phyloP scores from a whole-genome alignment of 2,113 vertebrate genomes.

The Cranoglanis bouderius region DNA sequence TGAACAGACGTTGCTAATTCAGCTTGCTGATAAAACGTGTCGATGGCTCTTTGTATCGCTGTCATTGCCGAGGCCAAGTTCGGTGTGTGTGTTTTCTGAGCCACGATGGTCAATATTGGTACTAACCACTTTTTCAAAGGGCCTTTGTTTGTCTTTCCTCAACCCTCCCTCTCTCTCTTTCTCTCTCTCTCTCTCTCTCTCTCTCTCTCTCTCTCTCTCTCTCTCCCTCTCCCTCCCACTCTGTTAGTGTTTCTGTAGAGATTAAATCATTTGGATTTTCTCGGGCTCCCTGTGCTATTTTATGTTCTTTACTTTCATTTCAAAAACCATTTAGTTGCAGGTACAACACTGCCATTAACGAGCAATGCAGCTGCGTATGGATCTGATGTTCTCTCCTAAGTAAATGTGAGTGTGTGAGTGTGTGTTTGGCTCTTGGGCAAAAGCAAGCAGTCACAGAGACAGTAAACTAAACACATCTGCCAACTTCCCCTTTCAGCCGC shows the following conservation, averaged over 20 bases:
- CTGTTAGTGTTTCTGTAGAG: background rate
- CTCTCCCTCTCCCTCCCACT: background rate
- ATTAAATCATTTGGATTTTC: slow-evolving; percentile 28
- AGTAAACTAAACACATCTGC: slow-evolving; percentile 60
- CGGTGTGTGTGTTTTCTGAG: slow-evolving; percentile 58
- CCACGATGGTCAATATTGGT: slow-evolving; percentile 74
- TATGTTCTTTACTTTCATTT: background rate
- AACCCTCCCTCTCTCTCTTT: background rate
- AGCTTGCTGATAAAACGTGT: slow-evolving; percentile 69
- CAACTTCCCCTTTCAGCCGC: slow-evolving; percentile 51
- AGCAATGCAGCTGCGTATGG: slow-evolving; percentile 17
- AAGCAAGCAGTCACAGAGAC: slow-evolving; percentile 47
- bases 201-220: background rate
- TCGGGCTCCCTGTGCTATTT: background rate
- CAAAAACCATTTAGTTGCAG: slow-evolving; percentile 31
- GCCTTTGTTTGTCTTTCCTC: slow-evolving; percentile 67
- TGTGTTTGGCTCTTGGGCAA: slow-evolving; percentile 44
- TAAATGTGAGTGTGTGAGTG: background rate
- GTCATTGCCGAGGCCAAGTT: slow-evolving; percentile 67
- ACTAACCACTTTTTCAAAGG: slow-evolving; percentile 64
- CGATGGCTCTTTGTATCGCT: slow-evolving; percentile 63
- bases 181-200: slow-evolving; percentile 4
- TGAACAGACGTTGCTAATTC: slow-evolving; percentile 69
- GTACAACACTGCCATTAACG: slow-evolving; percentile 34
- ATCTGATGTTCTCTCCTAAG: slow-evolving; percentile 48